phyloP scores from a whole-genome alignment of 2,888 invertebrate genomes.

The Erebia aethiops region DNA sequence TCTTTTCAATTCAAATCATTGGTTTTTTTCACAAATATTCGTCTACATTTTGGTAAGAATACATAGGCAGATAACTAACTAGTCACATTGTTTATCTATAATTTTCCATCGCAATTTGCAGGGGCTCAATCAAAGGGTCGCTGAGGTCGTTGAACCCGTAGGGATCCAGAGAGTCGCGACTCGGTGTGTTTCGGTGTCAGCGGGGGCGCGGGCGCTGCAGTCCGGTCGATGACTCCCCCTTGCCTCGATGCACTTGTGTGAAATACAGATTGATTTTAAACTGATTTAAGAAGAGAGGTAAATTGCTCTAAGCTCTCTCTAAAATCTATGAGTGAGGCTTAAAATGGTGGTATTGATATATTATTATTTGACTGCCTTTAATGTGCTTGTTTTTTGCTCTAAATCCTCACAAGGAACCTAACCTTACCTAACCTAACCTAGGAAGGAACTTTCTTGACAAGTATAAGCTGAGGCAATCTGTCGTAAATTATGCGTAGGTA shows the following conservation, averaged over 20 bases:
- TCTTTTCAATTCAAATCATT: no score
- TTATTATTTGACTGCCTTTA: no score
- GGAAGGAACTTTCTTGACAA: no score
- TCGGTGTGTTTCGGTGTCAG: conserved; percentile 53
- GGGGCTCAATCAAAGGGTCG: conserved; percentile 62
- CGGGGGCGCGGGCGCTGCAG: conserved; percentile 63
- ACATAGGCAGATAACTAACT: not conserved
- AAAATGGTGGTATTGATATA: no score
- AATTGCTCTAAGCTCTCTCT: not conserved
- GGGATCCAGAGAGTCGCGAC: conserved; percentile 64
- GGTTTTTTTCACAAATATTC: not conserved
- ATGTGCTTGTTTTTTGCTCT: no score
- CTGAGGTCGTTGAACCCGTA: conserved; percentile 72
- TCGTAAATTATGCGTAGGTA: no score
- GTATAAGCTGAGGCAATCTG: no score
- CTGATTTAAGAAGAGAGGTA: not conserved
- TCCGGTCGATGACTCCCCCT: conserved; percentile 73
- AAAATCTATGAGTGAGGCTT: no score
- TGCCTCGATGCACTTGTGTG: conserved; percentile 57
- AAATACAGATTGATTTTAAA: conserved; percentile 59
- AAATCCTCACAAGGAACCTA: no score
- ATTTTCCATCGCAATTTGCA: conserved; percentile 43
- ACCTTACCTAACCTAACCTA: no score
- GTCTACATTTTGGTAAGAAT: not conserved
- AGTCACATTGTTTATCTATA: conserved; percentile 23